These are phyloP conservation scores for Brachymystax lenok DNA, from an alignment of 2,797 vertebrate species.

Conservation along the genomic window DNA sequence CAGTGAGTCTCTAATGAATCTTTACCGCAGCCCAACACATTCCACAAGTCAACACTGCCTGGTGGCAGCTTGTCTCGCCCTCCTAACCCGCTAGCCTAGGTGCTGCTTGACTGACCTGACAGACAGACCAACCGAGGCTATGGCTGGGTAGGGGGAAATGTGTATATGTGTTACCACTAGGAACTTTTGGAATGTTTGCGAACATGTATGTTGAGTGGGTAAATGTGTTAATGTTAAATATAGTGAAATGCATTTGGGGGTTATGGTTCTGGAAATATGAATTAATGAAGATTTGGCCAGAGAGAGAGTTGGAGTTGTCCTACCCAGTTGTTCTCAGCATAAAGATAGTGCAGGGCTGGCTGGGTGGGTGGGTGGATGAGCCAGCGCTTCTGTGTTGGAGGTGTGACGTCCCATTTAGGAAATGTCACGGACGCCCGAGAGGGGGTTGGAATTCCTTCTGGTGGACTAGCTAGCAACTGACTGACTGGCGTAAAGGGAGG, in stretches of 20 bases:
- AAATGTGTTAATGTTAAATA: conserved; percentile 48
- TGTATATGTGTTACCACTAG: conserved; percentile 36
- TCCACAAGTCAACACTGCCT: conserved; percentile 78
- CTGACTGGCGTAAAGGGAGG: conserved; percentile 62
- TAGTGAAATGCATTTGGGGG: conserved; percentile 57
- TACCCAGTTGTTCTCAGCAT: conserved; percentile 25
- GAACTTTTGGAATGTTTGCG: conserved; percentile 11
- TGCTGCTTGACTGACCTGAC: neutral
- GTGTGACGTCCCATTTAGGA: conserved; percentile 77
- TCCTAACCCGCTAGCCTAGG: conserved; percentile 24
- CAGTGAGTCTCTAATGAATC: conserved; percentile 79
- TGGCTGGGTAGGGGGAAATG: conserved; percentile 50
- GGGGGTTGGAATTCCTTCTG: conserved; percentile 66
- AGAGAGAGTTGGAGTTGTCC: conserved; percentile 52
- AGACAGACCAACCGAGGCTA: conserved; percentile 21
- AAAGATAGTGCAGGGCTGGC: conserved; percentile 53
- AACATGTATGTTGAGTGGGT: conserved; percentile 39
- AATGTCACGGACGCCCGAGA: conserved; percentile 73
- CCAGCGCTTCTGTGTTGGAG: conserved; percentile 34
- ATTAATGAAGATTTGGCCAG: conserved; percentile 48
- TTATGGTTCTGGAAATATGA: conserved; percentile 50
- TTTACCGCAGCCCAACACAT: conserved; percentile 76
- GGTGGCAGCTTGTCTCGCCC: conserved; percentile 25
- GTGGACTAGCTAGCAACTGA: conserved; percentile 32
- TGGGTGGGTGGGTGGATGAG: conserved; percentile 42